These are phyloP conservation scores for Rousettus leschenaultii DNA, from an alignment of 2,113 vertebrate genomes.

Conservation along the genomic window DNA sequence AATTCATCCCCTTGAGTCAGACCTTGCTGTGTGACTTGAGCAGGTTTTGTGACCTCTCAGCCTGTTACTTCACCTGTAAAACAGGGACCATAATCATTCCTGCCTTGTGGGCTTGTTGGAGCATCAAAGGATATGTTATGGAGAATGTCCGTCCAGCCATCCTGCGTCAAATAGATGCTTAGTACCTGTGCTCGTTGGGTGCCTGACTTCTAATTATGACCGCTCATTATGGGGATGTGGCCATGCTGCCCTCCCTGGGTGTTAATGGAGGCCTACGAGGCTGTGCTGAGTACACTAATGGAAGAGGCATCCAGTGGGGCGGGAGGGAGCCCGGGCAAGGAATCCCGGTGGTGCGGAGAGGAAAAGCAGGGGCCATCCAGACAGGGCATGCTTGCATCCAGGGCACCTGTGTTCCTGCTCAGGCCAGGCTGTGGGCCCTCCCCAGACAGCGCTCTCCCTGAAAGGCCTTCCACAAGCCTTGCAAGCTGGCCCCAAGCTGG, in stretches of 20 bases:
- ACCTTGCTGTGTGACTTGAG: accelerated
- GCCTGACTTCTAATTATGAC: accelerated
- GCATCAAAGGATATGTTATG: neutral
- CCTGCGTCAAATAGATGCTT: accelerated
- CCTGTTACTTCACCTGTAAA: neutral
- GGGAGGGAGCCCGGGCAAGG: neutral
- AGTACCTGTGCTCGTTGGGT: accelerated
- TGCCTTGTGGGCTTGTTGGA: neutral
- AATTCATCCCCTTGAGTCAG: accelerated
- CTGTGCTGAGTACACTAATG: accelerated
- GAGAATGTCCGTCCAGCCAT: accelerated
- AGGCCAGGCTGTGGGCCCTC: neutral
- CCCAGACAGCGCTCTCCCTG: neutral
- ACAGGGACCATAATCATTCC: neutral
- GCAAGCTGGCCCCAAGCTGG: too few species aligned
- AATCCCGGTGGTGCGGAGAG: neutral
- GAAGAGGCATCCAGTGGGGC: accelerated
- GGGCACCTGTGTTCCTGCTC: neutral
- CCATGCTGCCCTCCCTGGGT: accelerated
- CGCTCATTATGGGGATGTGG: accelerated
- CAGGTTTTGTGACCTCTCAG: neutral
- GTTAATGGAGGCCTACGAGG: accelerated
- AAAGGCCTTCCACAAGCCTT: neutral
- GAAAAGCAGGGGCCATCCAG: neutral
- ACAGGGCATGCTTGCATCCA: neutral